A percentile compares a stretch with the other conserved stretches of the same genome.
Evolutionary conservation across 2,797 vertebrate genomes (phyloP).

Genomic region (Heliangelus exortis): DNA sequence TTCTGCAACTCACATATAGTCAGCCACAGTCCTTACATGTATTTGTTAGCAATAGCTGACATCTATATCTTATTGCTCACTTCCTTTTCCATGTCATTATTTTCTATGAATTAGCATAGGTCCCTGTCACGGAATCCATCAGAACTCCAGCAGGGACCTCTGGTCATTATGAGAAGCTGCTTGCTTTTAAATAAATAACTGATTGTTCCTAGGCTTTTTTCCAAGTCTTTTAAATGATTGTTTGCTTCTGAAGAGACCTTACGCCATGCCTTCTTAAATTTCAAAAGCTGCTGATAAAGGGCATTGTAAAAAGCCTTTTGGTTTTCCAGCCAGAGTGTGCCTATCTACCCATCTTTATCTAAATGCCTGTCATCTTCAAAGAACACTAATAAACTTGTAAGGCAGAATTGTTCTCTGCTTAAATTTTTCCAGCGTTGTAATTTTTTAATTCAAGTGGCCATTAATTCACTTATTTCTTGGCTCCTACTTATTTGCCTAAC

Average conservation of each 20-base stretch:
- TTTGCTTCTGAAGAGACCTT: background rate
- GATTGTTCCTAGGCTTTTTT: background rate
- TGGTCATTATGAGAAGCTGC: background rate
- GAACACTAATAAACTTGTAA: background rate
- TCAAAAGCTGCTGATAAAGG: background rate
- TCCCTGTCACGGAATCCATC: background rate
- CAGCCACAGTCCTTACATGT: background rate
- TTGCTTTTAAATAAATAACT: background rate
- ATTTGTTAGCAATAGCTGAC: background rate
- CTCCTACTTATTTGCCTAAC: background rate
- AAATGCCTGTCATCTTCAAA: background rate
- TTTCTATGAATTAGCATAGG: background rate
- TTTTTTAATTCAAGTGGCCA: background rate
- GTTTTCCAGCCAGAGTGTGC: background rate
- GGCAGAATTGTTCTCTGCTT: background rate
- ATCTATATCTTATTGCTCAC: background rate
- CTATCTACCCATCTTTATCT: background rate
- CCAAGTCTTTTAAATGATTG: background rate
- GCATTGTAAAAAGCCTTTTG: background rate
- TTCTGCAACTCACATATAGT: background rate
- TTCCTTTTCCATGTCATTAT: background rate
- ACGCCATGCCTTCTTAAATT: background rate
- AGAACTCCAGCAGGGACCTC: background rate
- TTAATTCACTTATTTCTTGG: background rate
- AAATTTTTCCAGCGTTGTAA: background rate